Evolutionary conservation across 2,888 invertebrate genomes (phyloP).

Genomic region (Tinea trinotella): DNA sequence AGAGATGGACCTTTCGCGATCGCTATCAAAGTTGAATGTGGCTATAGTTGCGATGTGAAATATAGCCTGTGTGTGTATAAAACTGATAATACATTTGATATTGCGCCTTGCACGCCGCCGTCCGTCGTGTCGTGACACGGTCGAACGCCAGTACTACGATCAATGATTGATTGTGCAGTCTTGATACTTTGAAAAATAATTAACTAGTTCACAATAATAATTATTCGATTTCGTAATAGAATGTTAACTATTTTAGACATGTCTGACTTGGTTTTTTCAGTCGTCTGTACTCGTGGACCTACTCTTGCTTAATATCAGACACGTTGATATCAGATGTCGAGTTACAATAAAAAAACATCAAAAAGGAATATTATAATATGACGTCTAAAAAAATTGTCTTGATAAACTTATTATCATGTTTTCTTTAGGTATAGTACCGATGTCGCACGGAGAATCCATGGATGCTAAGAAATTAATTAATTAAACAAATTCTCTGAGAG

Average conservation of each 20-base stretch:
- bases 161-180: not conserved
- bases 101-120: constrained; percentile 15
- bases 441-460: too few species aligned
- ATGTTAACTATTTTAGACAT: not conserved
- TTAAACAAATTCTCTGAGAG: too few species aligned
- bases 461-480: too few species aligned
- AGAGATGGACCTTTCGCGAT: constrained; percentile 10
- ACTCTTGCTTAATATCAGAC: too few species aligned
- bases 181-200: constrained; percentile 16
- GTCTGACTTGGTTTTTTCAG: too few species aligned
- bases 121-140: constrained; percentile 19
- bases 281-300: too few species aligned
- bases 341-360: too few species aligned
- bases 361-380: too few species aligned
- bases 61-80: constrained; percentile 17
- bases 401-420: too few species aligned
- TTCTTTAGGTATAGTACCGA: too few species aligned
- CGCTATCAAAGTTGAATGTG: constrained; percentile 2
- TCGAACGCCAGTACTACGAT: constrained; percentile 7
- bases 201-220: not conserved
- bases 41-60: constrained; percentile 16
- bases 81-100: constrained; percentile 19
- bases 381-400: too few species aligned
- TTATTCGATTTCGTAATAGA: not conserved
- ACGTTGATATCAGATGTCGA: too few species aligned